Percentiles rank a stretch among this genome's conserved stretches.
These are phyloP conservation scores for Cyrtodaria siliqua DNA, from an alignment of 2,888 invertebrate genomes.

Conservation along the genomic window DNA sequence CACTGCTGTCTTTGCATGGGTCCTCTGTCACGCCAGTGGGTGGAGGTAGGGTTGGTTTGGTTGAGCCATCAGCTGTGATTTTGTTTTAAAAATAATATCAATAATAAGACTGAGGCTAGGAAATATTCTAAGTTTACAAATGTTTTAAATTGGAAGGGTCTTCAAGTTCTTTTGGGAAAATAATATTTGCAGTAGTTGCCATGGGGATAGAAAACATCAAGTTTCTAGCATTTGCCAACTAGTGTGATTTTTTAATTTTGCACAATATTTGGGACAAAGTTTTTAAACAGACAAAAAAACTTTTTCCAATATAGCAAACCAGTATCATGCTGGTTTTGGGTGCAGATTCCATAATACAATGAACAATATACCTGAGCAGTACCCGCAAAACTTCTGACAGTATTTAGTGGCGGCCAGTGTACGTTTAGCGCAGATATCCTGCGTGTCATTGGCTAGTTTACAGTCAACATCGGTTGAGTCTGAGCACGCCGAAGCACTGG, in stretches of 20 bases:
- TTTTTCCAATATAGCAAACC: no score
- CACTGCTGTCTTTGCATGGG: constrained; percentile 41
- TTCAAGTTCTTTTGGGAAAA: background rate
- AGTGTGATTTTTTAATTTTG: no score
- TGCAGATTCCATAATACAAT: no score
- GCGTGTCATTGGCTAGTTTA: constrained; percentile 24
- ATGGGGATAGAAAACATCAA: no score
- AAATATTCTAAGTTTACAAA: no score
- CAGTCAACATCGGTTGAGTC: constrained; percentile 46
- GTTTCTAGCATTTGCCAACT: no score
- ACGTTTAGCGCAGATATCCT: constrained; percentile 34
- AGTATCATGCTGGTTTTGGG: no score
- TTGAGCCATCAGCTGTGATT: constrained; percentile 34
- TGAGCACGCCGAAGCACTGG: constrained; percentile 30
- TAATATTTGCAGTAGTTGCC: no score
- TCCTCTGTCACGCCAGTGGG: constrained; percentile 39
- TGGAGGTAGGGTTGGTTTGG: constrained; percentile 28
- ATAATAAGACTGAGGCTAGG: no score
- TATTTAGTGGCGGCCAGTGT: constrained; percentile 35
- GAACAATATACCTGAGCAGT: constrained; percentile 48
- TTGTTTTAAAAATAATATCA: no score
- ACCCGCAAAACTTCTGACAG: constrained; percentile 49
- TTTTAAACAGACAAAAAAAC: no score
- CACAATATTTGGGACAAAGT: no score
- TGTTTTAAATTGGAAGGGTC: background rate